These are phyloP conservation scores for Dendrocincla tyrannina DNA, from an alignment of 2,797 vertebrate genomes.

Conservation along the genomic window DNA sequence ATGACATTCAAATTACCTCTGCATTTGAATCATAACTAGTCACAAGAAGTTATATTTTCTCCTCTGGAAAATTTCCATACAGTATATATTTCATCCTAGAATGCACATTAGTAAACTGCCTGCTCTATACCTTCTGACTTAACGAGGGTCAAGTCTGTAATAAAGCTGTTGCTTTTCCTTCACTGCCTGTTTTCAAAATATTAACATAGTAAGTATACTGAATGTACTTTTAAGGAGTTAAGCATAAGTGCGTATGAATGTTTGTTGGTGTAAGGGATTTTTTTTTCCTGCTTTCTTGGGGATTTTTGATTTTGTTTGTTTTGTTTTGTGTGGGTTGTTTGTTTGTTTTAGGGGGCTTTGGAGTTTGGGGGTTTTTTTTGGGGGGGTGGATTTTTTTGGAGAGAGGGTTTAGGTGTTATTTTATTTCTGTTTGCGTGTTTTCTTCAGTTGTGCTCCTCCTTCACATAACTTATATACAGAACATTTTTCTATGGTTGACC, in stretches of 20 bases:
- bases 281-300: neutral
- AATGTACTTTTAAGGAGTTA: neutral
- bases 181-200: neutral
- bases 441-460: neutral
- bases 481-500: neutral
- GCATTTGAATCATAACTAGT: neutral
- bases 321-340: neutral
- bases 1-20: neutral
- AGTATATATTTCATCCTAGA: neutral
- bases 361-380: neutral
- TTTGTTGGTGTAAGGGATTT: neutral
- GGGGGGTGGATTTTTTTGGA: neutral
- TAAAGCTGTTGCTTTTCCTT: neutral
- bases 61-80: neutral
- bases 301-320: neutral
- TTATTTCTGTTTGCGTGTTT: neutral
- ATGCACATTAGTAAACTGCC: fast-evolving
- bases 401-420: neutral
- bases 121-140: neutral
- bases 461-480: neutral
- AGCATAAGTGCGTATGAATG: neutral
- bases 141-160: neutral
- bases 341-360: neutral
- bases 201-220: neutral
- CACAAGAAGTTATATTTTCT: neutral